Evolutionary conservation across 2,797 vertebrate species (phyloP).

Genomic region (Spinus pinus): DNA sequence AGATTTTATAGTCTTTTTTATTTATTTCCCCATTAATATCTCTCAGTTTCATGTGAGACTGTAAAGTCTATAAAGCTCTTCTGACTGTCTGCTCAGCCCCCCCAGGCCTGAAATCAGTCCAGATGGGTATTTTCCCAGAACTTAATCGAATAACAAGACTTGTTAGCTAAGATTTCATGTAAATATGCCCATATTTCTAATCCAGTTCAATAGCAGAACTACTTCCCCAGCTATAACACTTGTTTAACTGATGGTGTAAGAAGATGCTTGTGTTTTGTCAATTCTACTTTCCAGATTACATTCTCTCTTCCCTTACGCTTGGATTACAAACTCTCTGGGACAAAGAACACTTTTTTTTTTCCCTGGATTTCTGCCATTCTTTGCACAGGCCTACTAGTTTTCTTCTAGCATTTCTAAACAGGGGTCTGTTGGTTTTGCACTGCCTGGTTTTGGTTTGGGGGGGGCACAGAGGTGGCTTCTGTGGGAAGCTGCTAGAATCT

Average conservation of each 20-base stretch:
- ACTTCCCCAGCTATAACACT: background rate
- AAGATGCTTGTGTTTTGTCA: background rate
- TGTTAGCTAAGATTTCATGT: background rate
- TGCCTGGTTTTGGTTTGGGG: background rate
- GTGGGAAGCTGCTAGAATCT: background rate
- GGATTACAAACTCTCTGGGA: background rate
- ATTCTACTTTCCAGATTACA: background rate
- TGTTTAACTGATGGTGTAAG: background rate
- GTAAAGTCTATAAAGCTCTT: background rate
- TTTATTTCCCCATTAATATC: background rate
- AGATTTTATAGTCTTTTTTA: background rate
- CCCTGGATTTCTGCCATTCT: background rate
- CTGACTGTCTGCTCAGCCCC: background rate
- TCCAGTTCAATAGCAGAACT: background rate
- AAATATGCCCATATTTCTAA: background rate
- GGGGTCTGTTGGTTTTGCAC: background rate
- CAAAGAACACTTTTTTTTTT: background rate
- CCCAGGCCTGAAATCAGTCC: background rate
- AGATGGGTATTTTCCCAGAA: background rate
- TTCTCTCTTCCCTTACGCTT: background rate
- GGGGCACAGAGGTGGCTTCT: fast-evolving
- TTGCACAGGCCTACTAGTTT: background rate
- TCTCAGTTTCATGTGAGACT: background rate
- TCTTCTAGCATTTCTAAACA: background rate
- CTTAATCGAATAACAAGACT: background rate